Conservation (phyloP, 2,888 invertebrate species). For the Meganola albula region DNA sequence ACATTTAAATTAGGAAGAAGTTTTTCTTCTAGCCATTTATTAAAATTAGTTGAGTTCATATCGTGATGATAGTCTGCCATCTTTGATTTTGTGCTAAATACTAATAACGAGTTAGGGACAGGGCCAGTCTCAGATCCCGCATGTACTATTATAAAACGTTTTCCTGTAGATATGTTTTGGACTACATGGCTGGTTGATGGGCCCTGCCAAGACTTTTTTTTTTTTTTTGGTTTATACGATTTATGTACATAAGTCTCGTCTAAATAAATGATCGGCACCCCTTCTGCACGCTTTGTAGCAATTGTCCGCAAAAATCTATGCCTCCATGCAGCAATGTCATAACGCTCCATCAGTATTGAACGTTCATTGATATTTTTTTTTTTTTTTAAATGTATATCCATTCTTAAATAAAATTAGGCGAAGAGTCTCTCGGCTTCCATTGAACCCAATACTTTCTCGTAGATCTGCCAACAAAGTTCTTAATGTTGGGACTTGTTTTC, state of each 20-base stretch:
- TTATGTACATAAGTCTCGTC: conserved; percentile 10
- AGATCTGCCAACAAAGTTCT: too few relatives aligned
- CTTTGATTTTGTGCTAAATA: conserved; percentile 21
- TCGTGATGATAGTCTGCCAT: conserved; percentile 18
- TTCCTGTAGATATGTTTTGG: conserved; percentile 13
- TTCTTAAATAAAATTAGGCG: too few relatives aligned
- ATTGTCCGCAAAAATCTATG: conserved; percentile 3
- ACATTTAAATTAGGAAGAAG: conserved; percentile 10
- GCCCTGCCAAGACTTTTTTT: conserved; percentile 17
- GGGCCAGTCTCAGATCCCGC: conserved; percentile 18
- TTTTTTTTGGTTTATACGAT: conserved; percentile 13
- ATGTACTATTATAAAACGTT: conserved; percentile 20
- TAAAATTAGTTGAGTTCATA: conserved; percentile 18
- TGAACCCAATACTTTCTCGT: too few relatives aligned
- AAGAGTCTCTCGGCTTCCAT: conserved; percentile 8
- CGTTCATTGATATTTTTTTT: conserved; percentile 15
- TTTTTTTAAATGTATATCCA: conserved; percentile 11
- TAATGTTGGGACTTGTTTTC: too few relatives aligned
- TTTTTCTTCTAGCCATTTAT: conserved; percentile 14
- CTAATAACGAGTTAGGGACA: conserved; percentile 16
- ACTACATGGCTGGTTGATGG: conserved; percentile 14
- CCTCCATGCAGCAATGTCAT: conserved; percentile 15
- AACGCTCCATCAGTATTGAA: conserved; percentile 11
- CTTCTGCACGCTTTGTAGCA: too few relatives aligned
- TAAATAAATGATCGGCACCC: too few relatives aligned